Conservation (phyloP, 2,888 invertebrate species). For the Tribolium freemani region DNA sequence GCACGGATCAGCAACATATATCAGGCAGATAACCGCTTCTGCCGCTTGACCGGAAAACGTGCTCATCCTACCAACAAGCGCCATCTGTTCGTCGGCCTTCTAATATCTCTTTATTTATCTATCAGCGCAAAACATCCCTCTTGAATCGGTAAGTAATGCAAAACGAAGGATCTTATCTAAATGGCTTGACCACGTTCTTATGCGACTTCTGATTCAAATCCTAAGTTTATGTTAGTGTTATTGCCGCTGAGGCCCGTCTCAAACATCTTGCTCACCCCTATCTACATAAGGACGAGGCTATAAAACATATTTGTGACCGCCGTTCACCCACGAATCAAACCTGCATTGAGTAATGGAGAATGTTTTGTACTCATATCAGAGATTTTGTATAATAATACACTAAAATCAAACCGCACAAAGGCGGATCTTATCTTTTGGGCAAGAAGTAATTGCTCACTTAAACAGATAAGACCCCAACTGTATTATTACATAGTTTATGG, state of each 20-base stretch:
- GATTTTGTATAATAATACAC: slow-evolving; percentile 49
- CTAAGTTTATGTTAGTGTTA: slow-evolving; percentile 67
- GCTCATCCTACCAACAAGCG: slow-evolving; percentile 55
- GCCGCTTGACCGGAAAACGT: slow-evolving; percentile 53
- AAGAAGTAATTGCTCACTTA: slow-evolving; percentile 4
- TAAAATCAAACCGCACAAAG: slow-evolving; percentile 34
- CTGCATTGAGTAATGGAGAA: slow-evolving; percentile 60
- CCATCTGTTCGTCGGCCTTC: slow-evolving; percentile 56
- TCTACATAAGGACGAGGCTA: slow-evolving; percentile 52
- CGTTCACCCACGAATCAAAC: slow-evolving; percentile 52
- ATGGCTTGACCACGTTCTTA: slow-evolving; percentile 66
- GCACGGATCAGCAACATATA: slow-evolving; percentile 46
- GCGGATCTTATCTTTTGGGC: slow-evolving; percentile 27
- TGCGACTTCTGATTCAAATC: slow-evolving; percentile 62
- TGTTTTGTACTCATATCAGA: slow-evolving; percentile 51
- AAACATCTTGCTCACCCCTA: slow-evolving; percentile 63
- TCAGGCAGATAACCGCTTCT: slow-evolving; percentile 50
- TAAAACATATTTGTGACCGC: slow-evolving; percentile 61
- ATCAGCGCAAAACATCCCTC: slow-evolving; percentile 62
- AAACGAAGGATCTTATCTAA: slow-evolving; percentile 62
- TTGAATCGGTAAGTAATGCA: slow-evolving; percentile 61
- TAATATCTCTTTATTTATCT: slow-evolving; percentile 67
- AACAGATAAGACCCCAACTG: background rate
- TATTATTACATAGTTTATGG: too few relatives aligned
- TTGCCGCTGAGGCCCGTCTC: slow-evolving; percentile 65